phyloP scores from a whole-genome alignment of 2,888 invertebrate species.

The Protophormia terraenovae region DNA sequence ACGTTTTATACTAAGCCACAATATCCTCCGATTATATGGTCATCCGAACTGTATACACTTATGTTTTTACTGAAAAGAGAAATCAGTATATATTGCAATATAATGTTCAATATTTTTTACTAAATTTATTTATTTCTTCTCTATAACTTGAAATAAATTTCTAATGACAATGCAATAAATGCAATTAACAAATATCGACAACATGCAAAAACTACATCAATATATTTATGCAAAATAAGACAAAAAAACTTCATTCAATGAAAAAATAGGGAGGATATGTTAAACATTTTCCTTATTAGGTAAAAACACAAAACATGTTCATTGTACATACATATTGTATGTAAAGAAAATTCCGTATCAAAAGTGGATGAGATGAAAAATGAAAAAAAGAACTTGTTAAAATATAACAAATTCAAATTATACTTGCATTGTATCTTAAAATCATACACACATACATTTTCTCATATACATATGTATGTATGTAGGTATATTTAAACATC shows the following conservation, averaged over 20 bases:
- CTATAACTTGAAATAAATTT: background rate
- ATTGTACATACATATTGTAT: too few species aligned
- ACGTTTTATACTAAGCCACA: too few species aligned
- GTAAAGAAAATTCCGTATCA: too few species aligned
- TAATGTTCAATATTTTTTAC: too few species aligned
- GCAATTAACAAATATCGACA: conserved; percentile 38
- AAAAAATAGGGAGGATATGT: conserved; percentile 19
- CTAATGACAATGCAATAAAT: background rate
- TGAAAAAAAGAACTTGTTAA: conserved; percentile 16
- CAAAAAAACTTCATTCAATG: background rate
- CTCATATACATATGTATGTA: background rate
- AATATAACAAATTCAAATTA: background rate
- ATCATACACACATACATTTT: background rate
- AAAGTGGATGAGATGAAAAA: background rate
- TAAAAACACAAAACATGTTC: background rate
- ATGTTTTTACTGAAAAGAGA: too few species aligned
- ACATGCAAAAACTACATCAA: conserved; percentile 31
- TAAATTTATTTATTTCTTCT: too few species aligned
- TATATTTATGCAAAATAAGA: conserved; percentile 9
- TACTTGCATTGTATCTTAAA: background rate
- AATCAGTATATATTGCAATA: too few species aligned
- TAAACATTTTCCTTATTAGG: conserved; percentile 14
- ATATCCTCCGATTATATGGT: too few species aligned
- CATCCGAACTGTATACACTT: too few species aligned
- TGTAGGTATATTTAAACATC: background rate